These are phyloP conservation scores for Erpetoichthys calabaricus DNA, from an alignment of 2,797 vertebrate genomes.

Conservation along the genomic window DNA sequence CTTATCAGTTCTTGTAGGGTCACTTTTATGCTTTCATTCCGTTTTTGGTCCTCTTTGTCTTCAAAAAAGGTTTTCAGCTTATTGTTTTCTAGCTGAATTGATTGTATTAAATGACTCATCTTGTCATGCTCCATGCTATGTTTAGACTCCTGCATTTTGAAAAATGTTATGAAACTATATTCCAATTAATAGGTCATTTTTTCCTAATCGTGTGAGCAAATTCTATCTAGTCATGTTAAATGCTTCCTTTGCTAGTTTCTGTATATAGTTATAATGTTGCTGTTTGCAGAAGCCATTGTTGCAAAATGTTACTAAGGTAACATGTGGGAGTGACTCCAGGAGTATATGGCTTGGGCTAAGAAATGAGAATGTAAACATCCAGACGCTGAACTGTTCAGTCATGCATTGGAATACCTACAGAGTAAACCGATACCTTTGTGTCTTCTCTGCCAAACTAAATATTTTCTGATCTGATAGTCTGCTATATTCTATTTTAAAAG, in stretches of 20 bases:
- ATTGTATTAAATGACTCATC: conserved; percentile 2
- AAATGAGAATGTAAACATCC: too few relatives aligned
- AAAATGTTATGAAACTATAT: background rate
- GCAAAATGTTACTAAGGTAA: conserved; percentile 50
- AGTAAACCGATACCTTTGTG: too few relatives aligned
- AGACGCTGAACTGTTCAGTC: too few relatives aligned
- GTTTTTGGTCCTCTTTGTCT: background rate
- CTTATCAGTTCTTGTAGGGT: conserved; percentile 19
- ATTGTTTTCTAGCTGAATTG: conserved; percentile 7
- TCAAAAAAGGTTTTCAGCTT: conserved; percentile 10
- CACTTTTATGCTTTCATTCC: conserved; percentile 8
- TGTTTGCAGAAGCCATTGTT: conserved; percentile 24
- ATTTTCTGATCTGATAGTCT: too few relatives aligned
- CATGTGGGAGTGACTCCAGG: conserved; percentile 30
- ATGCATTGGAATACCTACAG: too few relatives aligned
- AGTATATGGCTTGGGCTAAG: background rate
- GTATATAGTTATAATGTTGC: background rate
- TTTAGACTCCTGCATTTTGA: conserved; percentile 5
- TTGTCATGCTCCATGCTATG: conserved; percentile 4
- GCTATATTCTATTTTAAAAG: too few relatives aligned
- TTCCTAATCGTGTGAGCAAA: too few relatives aligned
- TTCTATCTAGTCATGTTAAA: too few relatives aligned
- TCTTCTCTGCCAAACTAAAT: too few relatives aligned
- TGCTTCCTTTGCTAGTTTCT: too few relatives aligned
- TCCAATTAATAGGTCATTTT: too few relatives aligned